A percentile compares a stretch with the other conserved stretches of the same genome.
Conservation (phyloP, 2,797 vertebrate genomes). For the Tenualosa ilisha region DNA sequence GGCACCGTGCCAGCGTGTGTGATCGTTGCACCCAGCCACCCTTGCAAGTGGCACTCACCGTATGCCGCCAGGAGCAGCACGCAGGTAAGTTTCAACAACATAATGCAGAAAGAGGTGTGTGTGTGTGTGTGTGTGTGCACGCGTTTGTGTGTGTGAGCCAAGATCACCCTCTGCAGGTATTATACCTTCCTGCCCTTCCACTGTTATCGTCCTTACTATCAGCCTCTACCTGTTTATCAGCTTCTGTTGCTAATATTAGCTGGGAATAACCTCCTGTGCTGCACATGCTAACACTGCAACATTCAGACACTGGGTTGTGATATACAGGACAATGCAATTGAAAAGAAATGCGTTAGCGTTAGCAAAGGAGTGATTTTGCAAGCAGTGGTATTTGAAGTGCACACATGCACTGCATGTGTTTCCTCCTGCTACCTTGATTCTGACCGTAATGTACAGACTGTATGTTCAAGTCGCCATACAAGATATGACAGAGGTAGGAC, state of each 20-base stretch:
- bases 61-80: conserved; percentile 62
- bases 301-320: neutral
- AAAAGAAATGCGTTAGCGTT: neutral
- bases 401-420: neutral
- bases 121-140: conserved; percentile 2
- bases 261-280: conserved; percentile 61
- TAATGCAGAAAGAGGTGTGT: conserved; percentile 37
- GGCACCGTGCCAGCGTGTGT: neutral
- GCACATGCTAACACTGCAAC: conserved; percentile 55
- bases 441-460: neutral
- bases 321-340: neutral
- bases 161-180: conserved; percentile 31
- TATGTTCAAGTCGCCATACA: neutral
- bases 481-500: neutral
- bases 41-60: conserved; percentile 52
- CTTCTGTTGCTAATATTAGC: conserved; percentile 41
- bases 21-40: neutral
- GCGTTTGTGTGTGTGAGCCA: neutral
- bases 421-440: neutral
- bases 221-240: conserved; percentile 54
- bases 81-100: conserved; percentile 54
- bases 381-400: neutral
- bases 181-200: conserved; percentile 52
- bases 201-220: neutral
- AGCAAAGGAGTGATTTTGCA: neutral